Conservation (phyloP, 2,797 vertebrate species). For the Kryptolebias ocellatus region DNA sequence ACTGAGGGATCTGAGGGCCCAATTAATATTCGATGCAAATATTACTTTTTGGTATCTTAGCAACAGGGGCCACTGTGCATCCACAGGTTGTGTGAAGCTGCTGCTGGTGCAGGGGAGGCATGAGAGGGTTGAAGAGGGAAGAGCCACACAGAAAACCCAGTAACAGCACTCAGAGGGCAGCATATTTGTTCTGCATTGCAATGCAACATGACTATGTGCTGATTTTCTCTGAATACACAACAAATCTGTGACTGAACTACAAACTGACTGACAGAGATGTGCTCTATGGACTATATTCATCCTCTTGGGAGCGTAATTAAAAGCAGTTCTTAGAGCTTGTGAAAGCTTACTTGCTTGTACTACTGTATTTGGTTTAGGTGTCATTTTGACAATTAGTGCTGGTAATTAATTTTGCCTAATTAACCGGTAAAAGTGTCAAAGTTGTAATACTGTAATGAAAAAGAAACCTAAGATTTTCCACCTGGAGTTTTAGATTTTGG, state of each 20-base stretch:
- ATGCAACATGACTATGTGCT: constrained; percentile 24
- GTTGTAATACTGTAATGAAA: not conserved
- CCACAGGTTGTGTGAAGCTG: constrained; percentile 48
- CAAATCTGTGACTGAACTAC: constrained; percentile 31
- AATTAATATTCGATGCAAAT: constrained; percentile 82
- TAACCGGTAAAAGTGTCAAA: not conserved
- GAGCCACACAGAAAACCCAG: constrained; percentile 9
- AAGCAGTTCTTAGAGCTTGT: constrained; percentile 10
- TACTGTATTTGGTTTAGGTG: constrained; percentile 25
- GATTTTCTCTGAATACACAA: constrained; percentile 7
- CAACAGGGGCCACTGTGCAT: constrained; percentile 70
- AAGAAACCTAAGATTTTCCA: not conserved
- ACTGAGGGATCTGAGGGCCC: constrained; percentile 53
- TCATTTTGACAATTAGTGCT: constrained; percentile 10
- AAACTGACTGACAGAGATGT: constrained; percentile 56
- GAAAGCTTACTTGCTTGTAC: constrained; percentile 15
- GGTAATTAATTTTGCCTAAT: not conserved
- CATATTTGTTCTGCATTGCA: constrained; percentile 11
- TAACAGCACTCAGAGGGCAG: constrained; percentile 27
- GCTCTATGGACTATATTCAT: constrained; percentile 21
- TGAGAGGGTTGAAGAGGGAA: constrained; percentile 37
- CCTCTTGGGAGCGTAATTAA: constrained; percentile 30
- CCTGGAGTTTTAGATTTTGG: not conserved
- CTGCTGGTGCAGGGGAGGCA: constrained; percentile 40
- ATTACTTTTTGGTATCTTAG: constrained; percentile 79